Evolutionary conservation across 92 coral and sea anemone species (phyloP), one percentile per base, ranked within the genome.

Genomic region (Bergia puertoricense): DNA sequence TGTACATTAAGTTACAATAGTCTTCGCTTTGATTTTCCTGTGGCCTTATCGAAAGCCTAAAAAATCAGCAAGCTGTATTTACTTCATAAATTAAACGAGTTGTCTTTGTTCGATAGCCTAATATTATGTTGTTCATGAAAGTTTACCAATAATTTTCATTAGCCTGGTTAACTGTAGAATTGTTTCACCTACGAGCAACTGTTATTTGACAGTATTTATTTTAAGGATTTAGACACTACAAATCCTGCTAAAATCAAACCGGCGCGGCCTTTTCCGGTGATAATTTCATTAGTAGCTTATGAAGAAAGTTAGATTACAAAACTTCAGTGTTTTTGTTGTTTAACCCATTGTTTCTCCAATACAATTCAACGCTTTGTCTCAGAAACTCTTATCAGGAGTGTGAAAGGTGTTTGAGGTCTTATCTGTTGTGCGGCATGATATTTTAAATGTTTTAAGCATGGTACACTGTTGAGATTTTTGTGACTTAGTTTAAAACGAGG

Each of bases 361-460:
- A 84, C 51, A 45, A 76, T 45, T 83, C 79, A 45, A 20, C 20
- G 39, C 65, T 48, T 69, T 83, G 86, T 71, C 39, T 43, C 76
- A 45, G 14, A 16, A 50, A 67, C n/a, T 83, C 62, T 6, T 42
- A 42, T 67, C 50, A 20, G 66, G 30, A 71, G 45, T 84, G 30
- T 46, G 5, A 30, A 66, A 38, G 43, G 67, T 23, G 79, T 50
- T 46, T 68, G 10, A 48, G 79, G 38, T 84, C 39, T 43, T 38
- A 30, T n/a, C 40, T 67, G 20, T 13, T 65, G 11, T 15, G 9
- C 57, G 65, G 46, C 37, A 38, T 37, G 46, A 56, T 57, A 30
- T 57, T 59, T 13, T 81, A 15, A 62, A 79, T 42, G 11, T 79
- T 79, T 9, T 79, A 73, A 73, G 74, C 39, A 36, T n/a, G 38